Conservation (phyloP, 2,113 vertebrate species). For the Halichoeres trimaculatus region DNA sequence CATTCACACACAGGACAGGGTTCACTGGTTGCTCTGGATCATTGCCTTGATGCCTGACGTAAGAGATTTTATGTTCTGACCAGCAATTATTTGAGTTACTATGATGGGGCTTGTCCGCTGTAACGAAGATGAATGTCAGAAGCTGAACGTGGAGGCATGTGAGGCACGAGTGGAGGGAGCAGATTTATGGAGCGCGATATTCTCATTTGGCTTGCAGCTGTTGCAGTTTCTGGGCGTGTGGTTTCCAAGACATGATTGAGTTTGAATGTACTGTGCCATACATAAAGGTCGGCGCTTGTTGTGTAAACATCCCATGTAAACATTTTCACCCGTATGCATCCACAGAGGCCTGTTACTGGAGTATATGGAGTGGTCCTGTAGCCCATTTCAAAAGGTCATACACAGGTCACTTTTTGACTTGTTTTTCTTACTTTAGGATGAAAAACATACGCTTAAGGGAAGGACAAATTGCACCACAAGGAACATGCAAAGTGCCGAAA, state of each 20-base stretch:
- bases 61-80: slow-evolving; percentile 22
- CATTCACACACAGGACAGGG: slow-evolving; percentile 20
- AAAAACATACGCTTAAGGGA: not conserved
- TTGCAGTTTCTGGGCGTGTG: slow-evolving; percentile 49
- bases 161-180: slow-evolving; percentile 6
- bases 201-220: slow-evolving; percentile 44
- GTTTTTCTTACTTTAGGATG: not conserved
- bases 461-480: slow-evolving; percentile 10
- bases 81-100: slow-evolving; percentile 38
- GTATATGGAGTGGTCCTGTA: not conserved
- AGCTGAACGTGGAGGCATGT: slow-evolving; percentile 22
- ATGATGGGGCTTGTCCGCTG: slow-evolving; percentile 13
- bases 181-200: slow-evolving; percentile 38
- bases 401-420: not conserved
- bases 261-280: slow-evolving; percentile 36
- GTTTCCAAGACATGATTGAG: slow-evolving; percentile 57
- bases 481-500: slow-evolving; percentile 30
- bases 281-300: slow-evolving; percentile 50
- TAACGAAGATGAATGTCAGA: slow-evolving; percentile 42
- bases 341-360: not conserved
- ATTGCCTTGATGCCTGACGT: slow-evolving; percentile 24
- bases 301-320: slow-evolving; percentile 19
- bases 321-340: not conserved
- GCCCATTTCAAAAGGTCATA: not conserved
- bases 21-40: slow-evolving; percentile 1